These are phyloP conservation scores for Machaerirhynchus nigripectus DNA, from an alignment of 2,113 vertebrate species.

Conservation along the genomic window DNA sequence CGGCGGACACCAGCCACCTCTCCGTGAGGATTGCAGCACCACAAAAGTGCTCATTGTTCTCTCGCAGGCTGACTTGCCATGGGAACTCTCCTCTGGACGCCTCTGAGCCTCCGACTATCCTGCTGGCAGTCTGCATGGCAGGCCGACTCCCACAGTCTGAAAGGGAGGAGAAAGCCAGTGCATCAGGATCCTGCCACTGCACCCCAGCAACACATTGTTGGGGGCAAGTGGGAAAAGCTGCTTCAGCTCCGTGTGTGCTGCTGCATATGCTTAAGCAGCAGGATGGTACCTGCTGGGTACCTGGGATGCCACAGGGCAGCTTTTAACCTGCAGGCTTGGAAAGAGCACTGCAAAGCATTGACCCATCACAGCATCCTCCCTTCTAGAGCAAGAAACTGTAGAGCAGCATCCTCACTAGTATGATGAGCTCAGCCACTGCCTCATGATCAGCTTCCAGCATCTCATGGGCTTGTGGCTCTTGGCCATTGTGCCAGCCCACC, in stretches of 20 bases:
- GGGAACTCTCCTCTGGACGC: slow-evolving; percentile 86
- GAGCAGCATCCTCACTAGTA: not conserved
- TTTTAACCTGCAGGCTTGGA: not conserved
- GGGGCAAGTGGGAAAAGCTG: not conserved
- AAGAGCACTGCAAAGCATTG: not conserved
- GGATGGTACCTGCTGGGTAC: too few relatives aligned
- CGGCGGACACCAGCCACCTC: slow-evolving; percentile 89
- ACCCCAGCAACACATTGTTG: fast-evolving
- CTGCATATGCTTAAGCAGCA: not conserved
- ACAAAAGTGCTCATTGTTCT: slow-evolving; percentile 82
- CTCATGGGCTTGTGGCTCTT: not conserved
- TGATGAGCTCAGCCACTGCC: not conserved
- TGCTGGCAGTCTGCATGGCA: slow-evolving; percentile 72
- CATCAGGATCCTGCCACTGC: not conserved
- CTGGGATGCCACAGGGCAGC: not conserved
- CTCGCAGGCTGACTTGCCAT: slow-evolving; percentile 91
- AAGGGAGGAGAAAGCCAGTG: not conserved
- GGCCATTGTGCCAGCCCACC: not conserved
- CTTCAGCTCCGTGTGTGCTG: not conserved
- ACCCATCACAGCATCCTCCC: not conserved
- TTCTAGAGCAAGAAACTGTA: not conserved
- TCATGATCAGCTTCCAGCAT: not conserved
- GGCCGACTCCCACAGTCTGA: slow-evolving; percentile 87
- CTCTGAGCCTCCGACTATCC: slow-evolving; percentile 87
- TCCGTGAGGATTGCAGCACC: slow-evolving; percentile 83